Conservation (phyloP, 2,888 invertebrate genomes). For the Gymnoscelis rufifasciata region DNA sequence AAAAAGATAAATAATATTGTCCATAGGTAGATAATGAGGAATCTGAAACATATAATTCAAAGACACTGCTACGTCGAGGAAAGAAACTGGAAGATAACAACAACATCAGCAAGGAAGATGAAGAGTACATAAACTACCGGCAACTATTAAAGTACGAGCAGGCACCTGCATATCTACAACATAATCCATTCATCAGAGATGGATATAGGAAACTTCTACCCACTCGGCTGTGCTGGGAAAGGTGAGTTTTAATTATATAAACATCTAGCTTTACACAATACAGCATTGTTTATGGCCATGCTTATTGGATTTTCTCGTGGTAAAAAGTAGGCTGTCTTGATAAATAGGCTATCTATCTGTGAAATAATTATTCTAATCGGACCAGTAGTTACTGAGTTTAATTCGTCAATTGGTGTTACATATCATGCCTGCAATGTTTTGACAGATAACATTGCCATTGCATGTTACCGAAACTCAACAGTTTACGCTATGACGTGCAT, state of each 20-base stretch:
- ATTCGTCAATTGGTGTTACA: too few relatives aligned
- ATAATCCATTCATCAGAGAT: constrained; percentile 90
- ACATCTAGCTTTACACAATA: too few relatives aligned
- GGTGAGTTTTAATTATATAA: constrained; percentile 69
- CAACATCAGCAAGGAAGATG: constrained; percentile 67
- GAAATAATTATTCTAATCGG: too few relatives aligned
- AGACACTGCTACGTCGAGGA: constrained; percentile 53
- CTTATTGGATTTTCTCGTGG: too few relatives aligned
- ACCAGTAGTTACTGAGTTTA: too few relatives aligned
- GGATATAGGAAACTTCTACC: constrained; percentile 92
- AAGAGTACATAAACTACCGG: constrained; percentile 70
- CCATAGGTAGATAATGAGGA: constrained; percentile 55
- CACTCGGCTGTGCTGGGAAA: constrained; percentile 91
- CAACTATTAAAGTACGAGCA: constrained; percentile 74
- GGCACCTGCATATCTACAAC: constrained; percentile 90
- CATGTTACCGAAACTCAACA: too few relatives aligned
- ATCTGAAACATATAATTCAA: constrained; percentile 44
- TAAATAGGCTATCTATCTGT: too few relatives aligned
- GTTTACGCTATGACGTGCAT: too few relatives aligned
- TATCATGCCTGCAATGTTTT: too few relatives aligned
- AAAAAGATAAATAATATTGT: background rate
- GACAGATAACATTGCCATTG: too few relatives aligned
- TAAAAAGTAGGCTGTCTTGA: too few relatives aligned
- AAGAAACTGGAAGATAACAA: constrained; percentile 72
- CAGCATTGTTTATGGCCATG: too few relatives aligned